Base-by-base conservation (phyloP, 2,888 invertebrate species). In the Camptogramma bilineatum region DNA sequence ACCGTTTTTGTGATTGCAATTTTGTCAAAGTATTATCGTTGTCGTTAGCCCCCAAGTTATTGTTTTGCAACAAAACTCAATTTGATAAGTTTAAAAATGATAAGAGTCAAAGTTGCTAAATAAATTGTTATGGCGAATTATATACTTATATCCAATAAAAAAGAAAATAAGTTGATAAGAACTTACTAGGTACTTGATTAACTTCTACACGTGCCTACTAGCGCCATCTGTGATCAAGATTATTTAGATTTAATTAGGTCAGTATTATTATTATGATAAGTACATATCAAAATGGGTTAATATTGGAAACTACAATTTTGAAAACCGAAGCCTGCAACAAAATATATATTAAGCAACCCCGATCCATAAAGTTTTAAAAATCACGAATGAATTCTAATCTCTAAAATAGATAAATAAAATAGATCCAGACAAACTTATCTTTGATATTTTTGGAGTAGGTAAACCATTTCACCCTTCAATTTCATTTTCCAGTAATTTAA, bases 1-100 rank as follows among this genome's bases (percentile, higher is more conserved):
- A 75, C 76, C 76, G 78, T 78, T 82, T 82, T 84, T 79, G 82
- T 80, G 80, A 85, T 84, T 87, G 83, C 85, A 81, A 85, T 81
- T 79, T 77, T 74, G 74, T 78, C 73, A 74, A 76, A 75, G 76
- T 73, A 74, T 78, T 72, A 73, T 65, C 64, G 72, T 74, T 64
- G 73, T 71, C 74, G 72, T 77, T 75, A 73, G 46, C 66, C n/a
- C 68, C 63, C 48, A 73, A 73, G 68, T 71, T 73, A 73, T 71
- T 69, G 73, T 73, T 69, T 54, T 65, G 66, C 64, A 65, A 57
- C 57, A 24, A 62, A 57, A 53, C 57, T 53, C 39, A 31, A 46
- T 50, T 55, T 61, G 53, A 51, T 65, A 44, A 52, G 34, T 58
- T 64, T 54, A 52, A 54, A 57, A 34, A 60, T 53, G 52, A 54